These are phyloP conservation scores for Elysia chlorotica DNA, from an alignment of 1,140 invertebrate species.

Conservation along the genomic window DNA sequence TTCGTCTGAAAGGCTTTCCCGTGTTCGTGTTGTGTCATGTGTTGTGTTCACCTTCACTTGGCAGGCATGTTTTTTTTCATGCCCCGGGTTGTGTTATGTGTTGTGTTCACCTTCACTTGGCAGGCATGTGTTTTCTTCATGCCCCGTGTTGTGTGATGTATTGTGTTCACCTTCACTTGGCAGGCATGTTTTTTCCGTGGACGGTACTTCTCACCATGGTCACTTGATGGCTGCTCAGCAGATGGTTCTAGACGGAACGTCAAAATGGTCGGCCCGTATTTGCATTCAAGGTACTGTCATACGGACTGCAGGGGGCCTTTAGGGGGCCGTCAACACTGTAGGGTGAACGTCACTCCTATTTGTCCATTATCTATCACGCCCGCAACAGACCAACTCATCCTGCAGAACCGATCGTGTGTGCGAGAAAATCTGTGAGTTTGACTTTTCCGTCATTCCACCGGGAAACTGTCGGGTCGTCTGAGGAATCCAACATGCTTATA, in stretches of 20 bases:
- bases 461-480: too few relatives aligned
- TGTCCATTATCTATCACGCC: too few relatives aligned
- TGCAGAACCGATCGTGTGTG: too few relatives aligned
- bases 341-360: too few relatives aligned
- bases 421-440: too few relatives aligned
- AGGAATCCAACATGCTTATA: too few relatives aligned
- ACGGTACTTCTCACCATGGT: constrained; percentile 98
- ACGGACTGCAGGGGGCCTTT: too few relatives aligned
- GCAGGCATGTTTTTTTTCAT: background rate
- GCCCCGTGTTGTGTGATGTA: constrained; percentile 5
- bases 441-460: too few relatives aligned
- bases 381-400: too few relatives aligned
- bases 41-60: background rate
- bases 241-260: constrained; percentile 97
- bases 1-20: too few relatives aligned
- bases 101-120: background rate
- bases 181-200: constrained; percentile 86
- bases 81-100: constrained; percentile 3
- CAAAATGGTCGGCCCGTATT: constrained; percentile 99
- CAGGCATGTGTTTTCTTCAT: background rate
- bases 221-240: constrained; percentile 96
- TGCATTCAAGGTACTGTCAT: constrained; percentile 69
- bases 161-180: constrained; percentile 51
- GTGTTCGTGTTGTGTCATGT: constrained; percentile 8
- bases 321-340: too few relatives aligned